Evolutionary conservation across 1,140 invertebrate species (phyloP).

Genomic region (Pseudomyrmex sp.): DNA sequence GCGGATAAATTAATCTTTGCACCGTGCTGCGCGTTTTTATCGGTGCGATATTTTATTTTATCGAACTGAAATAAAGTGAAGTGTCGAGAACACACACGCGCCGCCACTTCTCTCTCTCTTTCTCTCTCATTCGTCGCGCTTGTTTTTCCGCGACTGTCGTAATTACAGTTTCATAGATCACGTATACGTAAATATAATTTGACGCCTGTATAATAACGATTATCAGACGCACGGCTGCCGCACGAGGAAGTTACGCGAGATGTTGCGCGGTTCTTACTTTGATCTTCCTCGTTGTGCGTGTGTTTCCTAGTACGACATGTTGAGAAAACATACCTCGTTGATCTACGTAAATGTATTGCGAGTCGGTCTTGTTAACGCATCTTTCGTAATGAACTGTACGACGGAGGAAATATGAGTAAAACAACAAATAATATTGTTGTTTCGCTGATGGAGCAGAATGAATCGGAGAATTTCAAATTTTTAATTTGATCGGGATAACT

Average conservation of each 20-base stretch:
- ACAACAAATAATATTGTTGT: no score
- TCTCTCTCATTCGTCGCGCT: background rate
- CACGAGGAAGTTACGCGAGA: slow-evolving; percentile 12
- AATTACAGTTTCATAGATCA: slow-evolving; percentile 60
- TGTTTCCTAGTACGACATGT: background rate
- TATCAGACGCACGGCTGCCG: background rate
- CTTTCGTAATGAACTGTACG: background rate
- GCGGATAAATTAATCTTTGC: slow-evolving; percentile 51
- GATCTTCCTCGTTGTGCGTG: background rate
- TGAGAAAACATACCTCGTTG: no score
- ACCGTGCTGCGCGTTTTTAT: slow-evolving; percentile 11
- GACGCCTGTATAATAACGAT: slow-evolving; percentile 31
- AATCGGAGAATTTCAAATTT: no score
- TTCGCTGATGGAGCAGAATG: no score
- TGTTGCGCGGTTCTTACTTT: background rate
- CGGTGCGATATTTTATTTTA: slow-evolving; percentile 46
- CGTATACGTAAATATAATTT: background rate
- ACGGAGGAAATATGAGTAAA: background rate
- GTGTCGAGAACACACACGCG: slow-evolving; percentile 34
- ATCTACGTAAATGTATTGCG: background rate
- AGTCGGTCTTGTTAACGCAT: background rate
- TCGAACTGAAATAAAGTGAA: slow-evolving; percentile 33
- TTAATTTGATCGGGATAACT: no score
- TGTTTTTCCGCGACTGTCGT: slow-evolving; percentile 14
- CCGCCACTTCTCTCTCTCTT: background rate